These are phyloP conservation scores for Trissolcus brochymenae DNA, from an alignment of 2,888 invertebrate species.

Conservation along the genomic window DNA sequence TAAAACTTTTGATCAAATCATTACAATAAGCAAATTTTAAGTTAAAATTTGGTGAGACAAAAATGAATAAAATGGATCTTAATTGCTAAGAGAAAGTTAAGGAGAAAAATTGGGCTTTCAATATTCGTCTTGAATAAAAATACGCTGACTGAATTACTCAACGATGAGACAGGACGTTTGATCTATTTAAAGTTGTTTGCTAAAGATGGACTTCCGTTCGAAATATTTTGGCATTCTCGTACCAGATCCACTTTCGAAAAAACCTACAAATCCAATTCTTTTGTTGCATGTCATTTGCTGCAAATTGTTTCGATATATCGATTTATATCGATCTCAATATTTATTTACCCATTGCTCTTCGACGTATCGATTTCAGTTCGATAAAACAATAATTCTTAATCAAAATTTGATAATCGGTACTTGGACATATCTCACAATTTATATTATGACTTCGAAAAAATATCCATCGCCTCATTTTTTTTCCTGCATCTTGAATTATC, in stretches of 20 bases:
- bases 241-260: slow-evolving; percentile 61
- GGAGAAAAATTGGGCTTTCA: neutral
- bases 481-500: too few relatives aligned
- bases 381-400: too few relatives aligned
- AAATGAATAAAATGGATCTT: neutral
- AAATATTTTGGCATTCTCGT: slow-evolving; percentile 62
- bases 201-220: slow-evolving; percentile 64
- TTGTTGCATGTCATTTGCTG: neutral
- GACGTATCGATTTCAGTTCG: too few relatives aligned
- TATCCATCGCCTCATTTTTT: too few relatives aligned
- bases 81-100: neutral
- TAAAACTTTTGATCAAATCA: neutral
- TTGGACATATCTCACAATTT: too few relatives aligned
- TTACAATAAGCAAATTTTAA: slow-evolving; percentile 2
- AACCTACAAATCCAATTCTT: too few relatives aligned
- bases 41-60: neutral
- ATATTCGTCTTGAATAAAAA: slow-evolving; percentile 34
- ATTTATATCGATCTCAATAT: slow-evolving; percentile 1
- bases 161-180: slow-evolving; percentile 50
- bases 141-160: slow-evolving; percentile 45
- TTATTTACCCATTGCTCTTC: too few relatives aligned
- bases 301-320: neutral
- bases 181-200: slow-evolving; percentile 61
- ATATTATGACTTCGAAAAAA: too few relatives aligned
- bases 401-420: too few relatives aligned